These are phyloP conservation scores for Adineta ricciae DNA, from an alignment of 2,888 invertebrate genomes.

Conservation along the genomic window DNA sequence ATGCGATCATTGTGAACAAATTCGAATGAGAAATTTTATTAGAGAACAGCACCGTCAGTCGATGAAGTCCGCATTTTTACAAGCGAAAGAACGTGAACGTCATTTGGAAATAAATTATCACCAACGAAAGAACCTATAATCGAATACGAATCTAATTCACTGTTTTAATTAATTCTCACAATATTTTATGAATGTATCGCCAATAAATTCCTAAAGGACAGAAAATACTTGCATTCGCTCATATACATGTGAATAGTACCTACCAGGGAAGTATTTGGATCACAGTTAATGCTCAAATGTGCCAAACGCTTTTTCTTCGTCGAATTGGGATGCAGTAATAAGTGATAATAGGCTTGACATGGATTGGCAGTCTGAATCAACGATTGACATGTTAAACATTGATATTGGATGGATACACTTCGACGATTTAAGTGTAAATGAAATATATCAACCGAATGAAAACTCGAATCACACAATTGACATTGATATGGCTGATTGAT, in stretches of 20 bases:
- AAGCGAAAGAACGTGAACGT: not conserved
- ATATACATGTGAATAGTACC: no score
- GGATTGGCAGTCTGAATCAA: not conserved
- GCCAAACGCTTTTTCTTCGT: not conserved
- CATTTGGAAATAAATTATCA: not conserved
- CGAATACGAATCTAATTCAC: not conserved
- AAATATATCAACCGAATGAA: not conserved
- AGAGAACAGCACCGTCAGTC: not conserved
- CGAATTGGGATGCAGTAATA: not conserved
- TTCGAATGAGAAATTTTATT: not conserved
- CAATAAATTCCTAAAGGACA: not conserved
- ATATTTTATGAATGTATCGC: not conserved
- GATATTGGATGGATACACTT: not conserved
- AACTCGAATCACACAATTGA: not conserved
- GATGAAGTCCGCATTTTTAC: not conserved
- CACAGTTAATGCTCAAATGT: not conserved
- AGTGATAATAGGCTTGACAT: constrained; percentile 20
- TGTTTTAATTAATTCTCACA: not conserved
- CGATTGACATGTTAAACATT: constrained; percentile 7
- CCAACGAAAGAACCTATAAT: not conserved
- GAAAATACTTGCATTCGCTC: no score
- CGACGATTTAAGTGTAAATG: not conserved
- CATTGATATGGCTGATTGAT: not conserved
- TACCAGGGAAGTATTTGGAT: not conserved
- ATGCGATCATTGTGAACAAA: not conserved